These are phyloP conservation scores for Bothrops jararaca DNA, from an alignment of 2,113 vertebrate genomes.

Conservation along the genomic window DNA sequence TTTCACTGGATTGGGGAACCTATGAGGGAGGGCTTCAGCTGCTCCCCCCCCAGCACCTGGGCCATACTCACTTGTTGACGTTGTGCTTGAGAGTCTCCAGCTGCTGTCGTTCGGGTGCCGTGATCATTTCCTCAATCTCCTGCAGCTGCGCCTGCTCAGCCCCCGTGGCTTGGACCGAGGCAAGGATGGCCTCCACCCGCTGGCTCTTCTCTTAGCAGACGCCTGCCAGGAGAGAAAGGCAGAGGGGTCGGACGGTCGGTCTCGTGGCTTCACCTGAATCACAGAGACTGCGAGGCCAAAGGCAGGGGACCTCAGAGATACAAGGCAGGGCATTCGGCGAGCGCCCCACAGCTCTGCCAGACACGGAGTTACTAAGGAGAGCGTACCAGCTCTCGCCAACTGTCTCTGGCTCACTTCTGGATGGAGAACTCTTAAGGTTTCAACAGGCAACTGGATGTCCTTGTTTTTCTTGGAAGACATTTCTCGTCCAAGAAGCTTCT, in stretches of 20 bases:
- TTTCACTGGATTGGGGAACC: background rate
- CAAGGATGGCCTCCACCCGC: conserved; percentile 91
- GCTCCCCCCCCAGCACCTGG: background rate
- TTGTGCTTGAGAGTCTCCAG: conserved; percentile 84
- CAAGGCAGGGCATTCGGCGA: background rate
- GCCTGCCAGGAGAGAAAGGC: conserved; percentile 62
- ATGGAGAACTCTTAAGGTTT: background rate
- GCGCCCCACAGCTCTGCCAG: background rate
- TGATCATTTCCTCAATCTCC: conserved; percentile 98
- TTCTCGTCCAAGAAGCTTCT: too few relatives aligned
- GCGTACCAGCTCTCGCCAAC: background rate
- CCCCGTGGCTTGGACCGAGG: conserved; percentile 89
- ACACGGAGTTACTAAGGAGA: too few relatives aligned
- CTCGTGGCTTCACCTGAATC: accelerated
- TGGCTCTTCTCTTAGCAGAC: conserved; percentile 93
- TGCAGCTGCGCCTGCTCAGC: conserved; percentile 84
- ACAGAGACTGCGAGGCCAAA: background rate
- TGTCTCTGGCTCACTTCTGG: background rate
- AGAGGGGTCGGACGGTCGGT: background rate
- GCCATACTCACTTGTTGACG: conserved; percentile 83
- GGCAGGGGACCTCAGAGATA: background rate
- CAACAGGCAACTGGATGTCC: too few relatives aligned
- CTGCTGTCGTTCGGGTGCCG: conserved; percentile 87
- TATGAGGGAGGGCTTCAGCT: background rate
- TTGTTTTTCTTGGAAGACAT: too few relatives aligned